A percentile compares a stretch with the other conserved stretches of the same genome.
Conservation (phyloP, 2,888 invertebrate genomes). For the Pollenia griseotomentosa region DNA sequence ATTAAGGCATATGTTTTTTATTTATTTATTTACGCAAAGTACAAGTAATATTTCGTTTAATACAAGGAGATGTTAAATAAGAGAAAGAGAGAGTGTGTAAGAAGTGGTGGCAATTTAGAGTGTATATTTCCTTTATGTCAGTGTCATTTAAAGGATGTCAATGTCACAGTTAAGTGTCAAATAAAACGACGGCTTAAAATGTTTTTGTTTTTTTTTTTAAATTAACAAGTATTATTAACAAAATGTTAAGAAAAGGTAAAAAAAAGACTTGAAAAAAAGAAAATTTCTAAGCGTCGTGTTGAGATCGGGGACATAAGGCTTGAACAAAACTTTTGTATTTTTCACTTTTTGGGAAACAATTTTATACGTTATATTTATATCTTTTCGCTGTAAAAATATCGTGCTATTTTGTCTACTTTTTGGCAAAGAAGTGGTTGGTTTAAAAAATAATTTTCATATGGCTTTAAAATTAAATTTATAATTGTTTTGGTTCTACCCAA, state of each 20-base stretch:
- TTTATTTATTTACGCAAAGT: constrained; percentile 17
- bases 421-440: no score
- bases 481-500: no score
- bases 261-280: neutral
- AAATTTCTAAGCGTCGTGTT: no score
- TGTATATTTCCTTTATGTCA: constrained; percentile 16
- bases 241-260: neutral
- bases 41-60: neutral
- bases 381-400: no score
- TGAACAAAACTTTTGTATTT: no score
- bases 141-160: constrained; percentile 54
- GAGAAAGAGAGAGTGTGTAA: neutral
- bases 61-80: no score
- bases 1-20: constrained; percentile 34
- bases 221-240: constrained; percentile 4
- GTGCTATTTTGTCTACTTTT: no score
- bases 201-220: constrained; percentile 6
- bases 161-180: constrained; percentile 57
- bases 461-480: no score
- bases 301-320: no score
- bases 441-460: no score
- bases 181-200: constrained; percentile 45
- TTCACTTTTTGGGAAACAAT: no score
- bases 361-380: no score
- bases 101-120: neutral